Evolutionary conservation across 2,797 vertebrate species (phyloP).

Genomic region (Crocodylus rhombifer): DNA sequence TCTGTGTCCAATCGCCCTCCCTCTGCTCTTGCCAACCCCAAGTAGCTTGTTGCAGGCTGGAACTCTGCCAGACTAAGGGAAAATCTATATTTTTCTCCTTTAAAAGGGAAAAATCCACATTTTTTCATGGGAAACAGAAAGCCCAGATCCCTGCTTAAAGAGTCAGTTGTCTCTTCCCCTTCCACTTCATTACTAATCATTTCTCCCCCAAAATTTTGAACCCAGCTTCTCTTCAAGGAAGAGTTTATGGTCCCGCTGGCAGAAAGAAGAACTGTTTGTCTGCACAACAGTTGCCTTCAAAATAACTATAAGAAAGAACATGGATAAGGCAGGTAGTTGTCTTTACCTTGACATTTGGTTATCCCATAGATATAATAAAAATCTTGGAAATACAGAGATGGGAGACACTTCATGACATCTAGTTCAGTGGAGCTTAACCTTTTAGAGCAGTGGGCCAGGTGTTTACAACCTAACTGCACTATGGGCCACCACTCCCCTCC

Average conservation of each 20-base stretch:
- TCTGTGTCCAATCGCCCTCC: no score
- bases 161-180: not conserved
- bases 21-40: no score
- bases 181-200: not conserved
- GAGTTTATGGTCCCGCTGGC: not conserved
- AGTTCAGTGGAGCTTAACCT: no score
- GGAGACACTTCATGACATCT: no score
- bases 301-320: not conserved
- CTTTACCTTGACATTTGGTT: not conserved
- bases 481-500: no score
- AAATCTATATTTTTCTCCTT: no score
- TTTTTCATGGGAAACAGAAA: not conserved
- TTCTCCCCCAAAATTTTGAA: not conserved
- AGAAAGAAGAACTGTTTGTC: not conserved
- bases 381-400: no score
- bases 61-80: no score
- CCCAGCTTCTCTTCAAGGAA: not conserved
- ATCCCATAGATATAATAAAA: not conserved
- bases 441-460: no score
- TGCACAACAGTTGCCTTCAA: not conserved
- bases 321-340: not conserved
- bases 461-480: no score
- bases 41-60: no score
- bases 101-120: no score
- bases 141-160: not conserved